A percentile compares a stretch with the other conserved stretches of the same genome.
Conservation (phyloP, 2,888 invertebrate genomes). For the Hemithea aestivaria region DNA sequence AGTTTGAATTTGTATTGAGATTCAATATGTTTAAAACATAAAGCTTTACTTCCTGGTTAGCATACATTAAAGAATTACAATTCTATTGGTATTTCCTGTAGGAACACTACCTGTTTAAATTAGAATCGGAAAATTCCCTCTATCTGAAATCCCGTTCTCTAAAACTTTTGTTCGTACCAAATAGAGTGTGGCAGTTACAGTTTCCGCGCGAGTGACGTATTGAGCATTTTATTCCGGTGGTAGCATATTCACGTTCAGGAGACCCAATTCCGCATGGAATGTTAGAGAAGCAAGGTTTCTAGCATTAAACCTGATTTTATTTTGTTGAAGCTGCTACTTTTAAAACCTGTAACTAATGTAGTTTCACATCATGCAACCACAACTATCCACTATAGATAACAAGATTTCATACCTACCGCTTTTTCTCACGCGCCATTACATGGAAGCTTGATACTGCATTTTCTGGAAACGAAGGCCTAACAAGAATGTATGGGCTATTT, state of each 20-base stretch:
- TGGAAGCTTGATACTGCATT: slow-evolving; percentile 35
- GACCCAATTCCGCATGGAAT: slow-evolving; percentile 1
- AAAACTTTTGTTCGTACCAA: slow-evolving; percentile 7
- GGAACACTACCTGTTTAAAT: too few relatives aligned
- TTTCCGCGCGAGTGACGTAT: slow-evolving; percentile 27
- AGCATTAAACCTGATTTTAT: too few relatives aligned
- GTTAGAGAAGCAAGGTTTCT: neutral
- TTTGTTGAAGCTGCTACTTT: neutral
- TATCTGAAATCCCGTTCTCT: neutral
- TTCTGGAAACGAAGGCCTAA: slow-evolving; percentile 43
- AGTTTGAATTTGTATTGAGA: too few relatives aligned
- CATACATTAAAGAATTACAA: too few relatives aligned
- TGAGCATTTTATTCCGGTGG: slow-evolving; percentile 38
- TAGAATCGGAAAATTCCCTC: neutral
- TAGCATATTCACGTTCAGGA: slow-evolving; percentile 9
- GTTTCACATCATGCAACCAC: neutral
- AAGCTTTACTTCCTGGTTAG: too few relatives aligned
- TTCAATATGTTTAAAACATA: too few relatives aligned
- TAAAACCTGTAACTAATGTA: neutral
- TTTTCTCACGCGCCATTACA: slow-evolving; percentile 38
- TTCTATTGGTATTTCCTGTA: too few relatives aligned
- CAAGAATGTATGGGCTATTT: slow-evolving; percentile 58
- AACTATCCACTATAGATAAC: neutral
- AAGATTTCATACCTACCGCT: slow-evolving; percentile 3
- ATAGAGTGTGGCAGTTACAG: slow-evolving; percentile 10